phyloP scores from a whole-genome alignment of 2,888 invertebrate genomes.

The Drosophila macrospina region DNA sequence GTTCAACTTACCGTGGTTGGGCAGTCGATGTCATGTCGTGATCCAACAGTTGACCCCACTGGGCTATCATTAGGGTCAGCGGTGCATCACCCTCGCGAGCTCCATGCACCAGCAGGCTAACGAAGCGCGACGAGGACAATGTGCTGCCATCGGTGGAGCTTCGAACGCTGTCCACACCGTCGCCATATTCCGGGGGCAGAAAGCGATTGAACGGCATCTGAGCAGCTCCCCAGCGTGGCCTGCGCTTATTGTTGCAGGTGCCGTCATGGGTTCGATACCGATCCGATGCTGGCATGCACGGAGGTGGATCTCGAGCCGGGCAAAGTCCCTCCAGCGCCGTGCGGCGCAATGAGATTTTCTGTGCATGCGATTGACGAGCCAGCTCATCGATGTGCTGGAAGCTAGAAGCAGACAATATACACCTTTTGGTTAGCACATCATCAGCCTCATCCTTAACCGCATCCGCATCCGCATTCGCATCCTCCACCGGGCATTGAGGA shows the following conservation, averaged over 20 bases:
- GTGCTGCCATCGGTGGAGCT: slow-evolving; percentile 87
- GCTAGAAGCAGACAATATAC: slow-evolving; percentile 59
- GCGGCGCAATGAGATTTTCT: slow-evolving; percentile 83
- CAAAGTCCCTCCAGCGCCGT: slow-evolving; percentile 86
- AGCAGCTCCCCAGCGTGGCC: slow-evolving; percentile 92
- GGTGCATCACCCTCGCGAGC: slow-evolving; percentile 88
- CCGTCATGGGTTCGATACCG: slow-evolving; percentile 94
- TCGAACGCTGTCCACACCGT: slow-evolving; percentile 87
- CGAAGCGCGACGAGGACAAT: slow-evolving; percentile 91
- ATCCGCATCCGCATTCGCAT: no score
- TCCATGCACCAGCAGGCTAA: slow-evolving; percentile 90
- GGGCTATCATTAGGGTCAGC: slow-evolving; percentile 93
- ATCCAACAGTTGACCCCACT: slow-evolving; percentile 96
- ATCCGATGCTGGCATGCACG: slow-evolving; percentile 90
- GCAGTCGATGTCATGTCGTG: slow-evolving; percentile 94
- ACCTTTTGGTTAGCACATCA: slow-evolving; percentile 15
- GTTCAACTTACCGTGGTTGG: slow-evolving; percentile 87
- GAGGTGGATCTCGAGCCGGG: slow-evolving; percentile 88
- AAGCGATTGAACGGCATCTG: slow-evolving; percentile 93
- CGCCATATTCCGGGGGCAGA: slow-evolving; percentile 92
- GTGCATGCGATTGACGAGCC: slow-evolving; percentile 83
- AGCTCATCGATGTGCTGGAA: slow-evolving; percentile 82
- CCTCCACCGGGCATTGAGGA: slow-evolving; percentile 30
- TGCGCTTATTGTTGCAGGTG: slow-evolving; percentile 93
- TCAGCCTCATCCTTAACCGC: slow-evolving; percentile 22